These are phyloP conservation scores for Andricus curvator DNA, from an alignment of 2,888 invertebrate genomes.

Conservation along the genomic window DNA sequence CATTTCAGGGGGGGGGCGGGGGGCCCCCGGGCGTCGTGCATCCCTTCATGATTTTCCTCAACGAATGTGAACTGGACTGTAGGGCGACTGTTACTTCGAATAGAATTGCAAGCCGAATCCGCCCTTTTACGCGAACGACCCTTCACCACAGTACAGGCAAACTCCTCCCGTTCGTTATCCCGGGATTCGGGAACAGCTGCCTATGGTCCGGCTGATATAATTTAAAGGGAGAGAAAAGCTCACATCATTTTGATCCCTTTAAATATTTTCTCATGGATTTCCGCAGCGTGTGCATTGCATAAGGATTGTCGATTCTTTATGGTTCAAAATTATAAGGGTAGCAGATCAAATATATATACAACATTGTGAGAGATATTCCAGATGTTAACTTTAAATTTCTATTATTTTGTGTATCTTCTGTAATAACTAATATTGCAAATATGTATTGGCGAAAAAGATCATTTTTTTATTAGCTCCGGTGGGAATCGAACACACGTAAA, in stretches of 20 bases:
- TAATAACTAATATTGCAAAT: too few species aligned
- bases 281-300: not conserved
- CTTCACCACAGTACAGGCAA: conserved; percentile 43
- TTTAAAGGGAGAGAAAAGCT: conserved; percentile 33
- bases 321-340: too few species aligned
- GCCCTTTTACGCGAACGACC: conserved; percentile 43
- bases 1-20: too few species aligned
- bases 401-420: too few species aligned
- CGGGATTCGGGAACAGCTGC: conserved; percentile 38
- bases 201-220: conserved; percentile 10
- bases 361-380: not conserved
- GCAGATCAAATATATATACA: too few species aligned
- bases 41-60: conserved; percentile 47
- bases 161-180: conserved; percentile 37
- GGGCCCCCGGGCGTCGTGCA: too few species aligned
- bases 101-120: conserved; percentile 22
- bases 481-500: too few species aligned
- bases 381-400: too few species aligned
- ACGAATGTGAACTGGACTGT: conserved; percentile 62
- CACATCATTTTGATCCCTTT: conserved; percentile 25
- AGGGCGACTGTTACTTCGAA: conserved; percentile 33
- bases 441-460: too few species aligned
- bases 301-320: not conserved
- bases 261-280: conserved; percentile 37
- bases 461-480: too few species aligned